Base-by-base conservation (phyloP, 2,797 vertebrate species). In the Pseudopleuronectes americanus region DNA sequence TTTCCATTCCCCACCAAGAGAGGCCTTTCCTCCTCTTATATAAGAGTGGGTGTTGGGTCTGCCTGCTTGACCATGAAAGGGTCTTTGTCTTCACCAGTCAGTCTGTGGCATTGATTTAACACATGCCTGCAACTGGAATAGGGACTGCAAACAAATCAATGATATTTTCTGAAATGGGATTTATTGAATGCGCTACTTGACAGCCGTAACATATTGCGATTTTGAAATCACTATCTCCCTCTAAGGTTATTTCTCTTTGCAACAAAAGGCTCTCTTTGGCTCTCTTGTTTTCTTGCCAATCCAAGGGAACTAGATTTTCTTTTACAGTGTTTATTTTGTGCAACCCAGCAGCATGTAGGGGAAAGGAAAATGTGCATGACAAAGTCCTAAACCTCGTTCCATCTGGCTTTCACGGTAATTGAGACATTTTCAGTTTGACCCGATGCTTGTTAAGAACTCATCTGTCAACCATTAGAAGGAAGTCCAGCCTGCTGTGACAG, bases 31-130 rank as follows among this genome's bases (percentile, higher is more conserved):
- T 80, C 23, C 38, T 70, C 68, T 75, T 77, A 79, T 60, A 41
- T 80, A 81, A 79, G 77, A 67, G 71, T 45, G 70, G 65, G 53
- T 68, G 67, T 77, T 57, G 36, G 66, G 61, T 68, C 68, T 57
- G 74, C 67, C 64, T 68, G 69, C 71, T 69, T 82, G 81, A 86
- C 73, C 80, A 74, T 90, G 77, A 88, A 88, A 85, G 82, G 71
- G 57, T 76, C 76, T 90, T 84, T 90, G 79, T 89, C 62, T 74
- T 68, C 56, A 47, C 23, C 68, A 70, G 56, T 74, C 51, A 64
- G 68, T 63, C 70, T 73, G 71, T 38, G 52, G 52, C 66, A 78
- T 60, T 62, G 52, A 80, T 82, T 82, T 71, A 78, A 71, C 76
- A 56, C 64, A 76, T 36, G 79, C 60, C 71, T 68, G 54, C 0